These are phyloP conservation scores for Peromyscus eremicus DNA, from an alignment of 2,797 vertebrate genomes.

Conservation along the genomic window DNA sequence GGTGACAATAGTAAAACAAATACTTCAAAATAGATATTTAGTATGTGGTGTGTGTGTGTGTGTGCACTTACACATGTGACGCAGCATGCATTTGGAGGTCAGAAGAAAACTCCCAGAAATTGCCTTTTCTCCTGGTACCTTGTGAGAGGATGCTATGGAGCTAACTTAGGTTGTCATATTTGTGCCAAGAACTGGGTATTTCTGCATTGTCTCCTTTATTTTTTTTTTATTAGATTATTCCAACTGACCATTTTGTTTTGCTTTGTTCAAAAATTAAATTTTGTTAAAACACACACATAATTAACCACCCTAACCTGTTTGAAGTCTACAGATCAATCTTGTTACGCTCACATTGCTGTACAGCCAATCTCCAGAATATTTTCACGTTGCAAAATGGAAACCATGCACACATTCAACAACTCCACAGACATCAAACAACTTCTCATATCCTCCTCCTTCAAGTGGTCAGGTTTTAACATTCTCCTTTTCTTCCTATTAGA, in stretches of 20 bases:
- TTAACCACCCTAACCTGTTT: neutral
- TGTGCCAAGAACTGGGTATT: neutral
- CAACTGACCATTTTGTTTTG: neutral
- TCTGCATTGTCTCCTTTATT: neutral
- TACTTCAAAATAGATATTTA: neutral
- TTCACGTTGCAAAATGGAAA: conserved; percentile 43
- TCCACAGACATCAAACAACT: neutral
- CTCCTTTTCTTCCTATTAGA: conserved; percentile 30
- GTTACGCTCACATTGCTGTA: neutral
- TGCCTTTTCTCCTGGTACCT: neutral
- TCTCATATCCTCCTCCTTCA: neutral
- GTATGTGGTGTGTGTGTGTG: neutral
- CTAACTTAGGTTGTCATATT: neutral
- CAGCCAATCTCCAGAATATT: conserved; percentile 4
- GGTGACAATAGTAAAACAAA: neutral
- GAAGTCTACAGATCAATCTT: neutral
- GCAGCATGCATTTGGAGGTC: neutral
- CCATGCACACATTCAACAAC: neutral
- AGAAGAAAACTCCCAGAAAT: neutral
- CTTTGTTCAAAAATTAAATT: neutral
- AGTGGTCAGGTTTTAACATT: neutral
- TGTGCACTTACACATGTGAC: no score
- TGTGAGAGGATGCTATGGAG: no score
- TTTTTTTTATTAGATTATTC: neutral
- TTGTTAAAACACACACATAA: conserved; percentile 21